A percentile compares a stretch with the other conserved stretches of the same genome.
Evolutionary conservation across 2,888 invertebrate genomes (phyloP).

Genomic region (Villa cingulata): DNA sequence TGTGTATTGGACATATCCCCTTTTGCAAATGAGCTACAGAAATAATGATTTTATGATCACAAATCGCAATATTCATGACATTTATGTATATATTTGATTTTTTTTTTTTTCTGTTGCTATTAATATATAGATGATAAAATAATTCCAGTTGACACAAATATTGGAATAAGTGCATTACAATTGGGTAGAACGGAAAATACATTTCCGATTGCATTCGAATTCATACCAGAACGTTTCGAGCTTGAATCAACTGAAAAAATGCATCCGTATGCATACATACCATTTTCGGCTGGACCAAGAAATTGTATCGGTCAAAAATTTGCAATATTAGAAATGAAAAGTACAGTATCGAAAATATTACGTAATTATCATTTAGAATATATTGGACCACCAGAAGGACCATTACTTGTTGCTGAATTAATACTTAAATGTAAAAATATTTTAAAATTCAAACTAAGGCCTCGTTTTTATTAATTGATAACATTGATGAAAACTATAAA

Average conservation of each 20-base stretch:
- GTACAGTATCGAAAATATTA: constrained; percentile 28
- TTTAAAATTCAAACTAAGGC: constrained; percentile 26
- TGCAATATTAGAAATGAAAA: constrained; percentile 33
- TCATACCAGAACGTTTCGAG: constrained; percentile 34
- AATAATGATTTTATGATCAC: too few species aligned
- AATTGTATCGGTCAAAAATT: constrained; percentile 36
- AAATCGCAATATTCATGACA: too few species aligned
- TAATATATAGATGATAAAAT: constrained; percentile 27
- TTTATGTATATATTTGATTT: too few species aligned
- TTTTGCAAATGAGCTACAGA: neutral
- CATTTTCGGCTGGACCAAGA: constrained; percentile 35
- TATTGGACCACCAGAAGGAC: constrained; percentile 21
- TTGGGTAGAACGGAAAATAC: constrained; percentile 26
- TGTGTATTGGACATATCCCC: too few species aligned
- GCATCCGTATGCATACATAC: constrained; percentile 33
- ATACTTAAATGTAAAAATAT: constrained; percentile 32
- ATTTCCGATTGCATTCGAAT: constrained; percentile 26
- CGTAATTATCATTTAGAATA: constrained; percentile 27
- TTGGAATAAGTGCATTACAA: constrained; percentile 28
- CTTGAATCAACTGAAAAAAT: constrained; percentile 25
- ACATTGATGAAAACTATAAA: too few species aligned
- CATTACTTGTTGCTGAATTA: constrained; percentile 27
- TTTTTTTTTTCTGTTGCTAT: neutral
- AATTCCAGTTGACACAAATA: constrained; percentile 31
- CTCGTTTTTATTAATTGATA: constrained; percentile 2